Conservation (phyloP, 2,113 vertebrate species). For the Anhinga rufa region DNA sequence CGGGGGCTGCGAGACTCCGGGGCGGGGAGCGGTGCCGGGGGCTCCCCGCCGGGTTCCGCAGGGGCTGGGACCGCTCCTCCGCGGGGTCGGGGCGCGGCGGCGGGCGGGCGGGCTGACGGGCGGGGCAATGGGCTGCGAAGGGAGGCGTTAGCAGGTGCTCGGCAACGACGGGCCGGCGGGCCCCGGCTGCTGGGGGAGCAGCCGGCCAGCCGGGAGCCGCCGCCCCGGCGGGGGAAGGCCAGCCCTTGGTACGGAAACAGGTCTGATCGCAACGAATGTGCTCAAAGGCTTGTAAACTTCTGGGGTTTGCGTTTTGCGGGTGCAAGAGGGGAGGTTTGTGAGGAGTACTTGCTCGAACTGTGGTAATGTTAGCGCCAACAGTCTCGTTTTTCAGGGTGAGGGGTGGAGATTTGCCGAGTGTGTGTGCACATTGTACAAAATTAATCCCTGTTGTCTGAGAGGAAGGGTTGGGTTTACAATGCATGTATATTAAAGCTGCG, state of each 20-base stretch:
- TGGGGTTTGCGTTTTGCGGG: background rate
- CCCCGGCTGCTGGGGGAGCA: background rate
- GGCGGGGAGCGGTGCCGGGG: too few relatives aligned
- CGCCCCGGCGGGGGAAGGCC: rapidly evolving
- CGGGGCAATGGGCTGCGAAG: rapidly evolving
- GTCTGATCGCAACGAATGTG: rapidly evolving
- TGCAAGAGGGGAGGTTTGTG: background rate
- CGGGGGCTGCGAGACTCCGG: background rate
- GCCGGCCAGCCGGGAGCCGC: too few relatives aligned
- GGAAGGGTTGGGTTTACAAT: background rate
- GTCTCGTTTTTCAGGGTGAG: rapidly evolving
- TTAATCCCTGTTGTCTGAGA: background rate
- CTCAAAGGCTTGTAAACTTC: background rate
- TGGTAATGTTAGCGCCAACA: background rate
- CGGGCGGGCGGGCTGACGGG: too few relatives aligned
- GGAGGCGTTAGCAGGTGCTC: too few relatives aligned
- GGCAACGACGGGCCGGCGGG: too few relatives aligned
- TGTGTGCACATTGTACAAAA: background rate
- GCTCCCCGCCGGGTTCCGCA: rapidly evolving
- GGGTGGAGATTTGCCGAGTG: background rate
- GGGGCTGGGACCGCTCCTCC: too few relatives aligned
- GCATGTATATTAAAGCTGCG: background rate
- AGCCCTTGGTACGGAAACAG: too few relatives aligned
- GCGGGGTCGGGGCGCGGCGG: rapidly evolving
- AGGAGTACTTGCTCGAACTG: background rate